Conservation (phyloP, 2,888 invertebrate species). For the Exephanes ischioxanthus region DNA sequence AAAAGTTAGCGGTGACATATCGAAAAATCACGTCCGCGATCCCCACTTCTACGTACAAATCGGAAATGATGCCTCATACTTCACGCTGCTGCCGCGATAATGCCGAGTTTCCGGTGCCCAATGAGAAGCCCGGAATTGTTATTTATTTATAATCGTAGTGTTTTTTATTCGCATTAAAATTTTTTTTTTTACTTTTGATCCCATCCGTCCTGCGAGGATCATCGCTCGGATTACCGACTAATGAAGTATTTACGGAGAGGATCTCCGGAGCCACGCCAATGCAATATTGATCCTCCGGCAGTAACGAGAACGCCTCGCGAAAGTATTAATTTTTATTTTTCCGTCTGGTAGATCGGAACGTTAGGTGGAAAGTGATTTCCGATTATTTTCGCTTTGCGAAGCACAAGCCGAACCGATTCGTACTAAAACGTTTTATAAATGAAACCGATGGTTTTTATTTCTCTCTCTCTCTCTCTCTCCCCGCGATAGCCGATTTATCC, state of each 20-base stretch:
- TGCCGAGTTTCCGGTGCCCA: too few species aligned
- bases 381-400: not conserved
- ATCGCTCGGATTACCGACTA: not conserved
- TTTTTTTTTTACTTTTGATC: not conserved
- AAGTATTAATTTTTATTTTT: slow-evolving; percentile 2
- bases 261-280: not conserved
- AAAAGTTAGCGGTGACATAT: too few species aligned
- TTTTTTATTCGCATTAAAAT: too few species aligned
- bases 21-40: too few species aligned
- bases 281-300: not conserved
- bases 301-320: not conserved
- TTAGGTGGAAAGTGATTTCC: not conserved
- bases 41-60: too few species aligned
- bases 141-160: too few species aligned
- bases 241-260: slow-evolving; percentile 18
- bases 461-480: not conserved
- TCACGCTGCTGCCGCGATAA: too few species aligned
- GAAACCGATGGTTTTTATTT: not conserved
- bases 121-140: too few species aligned
- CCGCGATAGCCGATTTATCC: not conserved
- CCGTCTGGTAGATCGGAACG: not conserved
- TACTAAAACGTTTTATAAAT: not conserved
- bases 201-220: not conserved
- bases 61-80: too few species aligned
- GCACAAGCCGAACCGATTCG: not conserved